Evolutionary conservation across 2,888 invertebrate species (phyloP).

Genomic region (Norana najaformis): DNA sequence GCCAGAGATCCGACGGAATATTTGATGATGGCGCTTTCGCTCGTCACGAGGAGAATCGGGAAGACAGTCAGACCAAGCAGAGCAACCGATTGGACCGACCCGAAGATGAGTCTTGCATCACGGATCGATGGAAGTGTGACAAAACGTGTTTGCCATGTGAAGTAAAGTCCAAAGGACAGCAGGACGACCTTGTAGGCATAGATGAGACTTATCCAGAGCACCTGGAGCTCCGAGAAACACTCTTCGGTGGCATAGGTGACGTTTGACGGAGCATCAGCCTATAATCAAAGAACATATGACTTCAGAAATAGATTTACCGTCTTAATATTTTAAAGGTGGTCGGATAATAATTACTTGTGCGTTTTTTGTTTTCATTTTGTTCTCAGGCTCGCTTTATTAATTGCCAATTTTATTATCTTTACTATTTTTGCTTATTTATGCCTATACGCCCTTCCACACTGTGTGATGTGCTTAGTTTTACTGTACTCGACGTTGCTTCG

Average conservation of each 20-base stretch:
- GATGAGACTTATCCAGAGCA: constrained; percentile 38
- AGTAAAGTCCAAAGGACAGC: constrained; percentile 33
- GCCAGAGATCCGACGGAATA: constrained; percentile 35
- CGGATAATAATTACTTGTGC: not conserved
- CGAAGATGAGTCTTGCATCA: constrained; percentile 35
- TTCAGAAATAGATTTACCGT: not conserved
- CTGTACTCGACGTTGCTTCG: not conserved
- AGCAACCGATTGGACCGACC: constrained; percentile 32
- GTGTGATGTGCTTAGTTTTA: not conserved
- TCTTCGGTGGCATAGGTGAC: constrained; percentile 29
- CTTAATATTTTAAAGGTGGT: not conserved
- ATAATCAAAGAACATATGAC: not conserved
- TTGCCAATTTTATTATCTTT: not conserved
- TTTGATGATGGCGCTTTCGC: constrained; percentile 22
- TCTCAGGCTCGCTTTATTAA: too few species aligned
- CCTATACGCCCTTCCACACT: not conserved
- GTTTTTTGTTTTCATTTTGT: not conserved
- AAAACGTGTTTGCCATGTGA: constrained; percentile 41
- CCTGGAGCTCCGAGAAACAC: constrained; percentile 36
- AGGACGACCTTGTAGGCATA: constrained; percentile 38
- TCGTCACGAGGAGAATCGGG: constrained; percentile 35
- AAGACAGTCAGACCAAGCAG: constrained; percentile 36
- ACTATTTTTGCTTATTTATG: too few species aligned
- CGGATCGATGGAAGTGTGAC: constrained; percentile 41
- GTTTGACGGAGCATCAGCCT: constrained; percentile 21